Base-by-base conservation (phyloP, 2,113 vertebrate genomes). In the Tupaia chinensis region DNA sequence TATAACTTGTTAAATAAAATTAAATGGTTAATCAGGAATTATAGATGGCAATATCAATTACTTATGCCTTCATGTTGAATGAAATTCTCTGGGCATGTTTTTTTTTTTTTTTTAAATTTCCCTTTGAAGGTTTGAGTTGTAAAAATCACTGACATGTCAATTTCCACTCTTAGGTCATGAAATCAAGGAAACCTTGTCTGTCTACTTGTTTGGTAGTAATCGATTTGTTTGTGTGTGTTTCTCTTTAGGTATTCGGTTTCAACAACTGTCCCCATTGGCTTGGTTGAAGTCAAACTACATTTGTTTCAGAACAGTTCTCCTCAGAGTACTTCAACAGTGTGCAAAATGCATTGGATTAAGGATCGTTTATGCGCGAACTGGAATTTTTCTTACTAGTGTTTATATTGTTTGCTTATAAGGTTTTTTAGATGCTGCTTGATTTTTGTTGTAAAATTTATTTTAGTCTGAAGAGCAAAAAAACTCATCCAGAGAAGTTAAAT, bases 371-470 rank as follows among this genome's bases (percentile, higher is more conserved):
- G 61, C 9, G 76, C 7, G 85, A 66, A 78, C 2, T 32, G n/a
- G 9, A 83, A 70, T 54, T 74, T 90, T 94, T 84, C 92, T 94
- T 95, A 32, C 44, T 15, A 77, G 29, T 63, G 56, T 83, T 87
- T 83, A 69, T 53, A 65, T 3, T 61, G 53, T 91, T 97, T 86
- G 44, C 44, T n/a, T 66, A 53, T 90, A 69, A 79, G 60, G 66
- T 90, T 95, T 95, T 92, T 87, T 84, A n/a, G 10, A 66, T n/a
- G 29, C 76, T 94, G 58, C 22, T 44, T 68, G n/a, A 87, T 68
- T 72, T 82, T 89, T 73, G 22, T 73, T 83, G 86, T 17, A 76
- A 53, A 61, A 61, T 56, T 73, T 76, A 44, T 83, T 74, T 80
- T 2, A 53, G 63, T 91, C 66, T 44, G 60, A 95, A 53, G n/a